Base-by-base conservation (phyloP, 2,113 vertebrate species). In the Ginglymostoma cirratum region DNA sequence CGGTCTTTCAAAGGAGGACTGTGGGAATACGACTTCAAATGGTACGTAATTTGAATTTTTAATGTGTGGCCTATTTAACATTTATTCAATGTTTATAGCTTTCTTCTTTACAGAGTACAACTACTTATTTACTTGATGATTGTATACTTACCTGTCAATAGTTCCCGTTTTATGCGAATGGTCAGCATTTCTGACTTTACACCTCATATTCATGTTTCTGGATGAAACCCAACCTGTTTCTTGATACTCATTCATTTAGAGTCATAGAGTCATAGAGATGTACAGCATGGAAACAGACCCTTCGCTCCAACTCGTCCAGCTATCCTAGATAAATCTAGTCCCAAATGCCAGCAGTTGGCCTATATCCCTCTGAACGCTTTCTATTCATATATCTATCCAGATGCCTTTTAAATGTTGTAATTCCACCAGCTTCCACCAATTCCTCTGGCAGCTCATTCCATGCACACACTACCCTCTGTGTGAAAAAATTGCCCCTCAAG, bases 1-100 rank as follows among this genome's bases (percentile, higher is more conserved):
- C 19, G 55, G 89, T 0, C 24, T 38, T 93, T 93, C 89, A 93
- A 67, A 10, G 0, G 34, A 93, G 34, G 0, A 0, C 0, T 93
- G 89, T 93, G 2, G 0, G 1, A 0, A 0, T 5, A 0, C 0
- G 8, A 34, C 10, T 55, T 0, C 2, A 55, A 89, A 61, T 89
- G 89, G 89, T 93, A 93, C 0, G 89, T 38, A 66, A 66, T 38
- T 93, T 66, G 61, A 93, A 66, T 66, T 93, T 61, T 66, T 76
- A 76, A 34, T 34, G 30, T 76, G 30, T 76, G 8, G 34, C 2
- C 72, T 76, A 27, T 76, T 38, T 83, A 83, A 15, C 80, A 83
- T 42, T 83, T 83, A 83, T 45, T 17, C 38, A 42, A 42, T 42
- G 42, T 21, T 83, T 83, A 42, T 83, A 42, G 21, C 38, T 52